Evolutionary conservation across 2,797 vertebrate genomes (phyloP), one percentile per base, ranked within the genome.

Genomic region (Xerus rutilus): DNA sequence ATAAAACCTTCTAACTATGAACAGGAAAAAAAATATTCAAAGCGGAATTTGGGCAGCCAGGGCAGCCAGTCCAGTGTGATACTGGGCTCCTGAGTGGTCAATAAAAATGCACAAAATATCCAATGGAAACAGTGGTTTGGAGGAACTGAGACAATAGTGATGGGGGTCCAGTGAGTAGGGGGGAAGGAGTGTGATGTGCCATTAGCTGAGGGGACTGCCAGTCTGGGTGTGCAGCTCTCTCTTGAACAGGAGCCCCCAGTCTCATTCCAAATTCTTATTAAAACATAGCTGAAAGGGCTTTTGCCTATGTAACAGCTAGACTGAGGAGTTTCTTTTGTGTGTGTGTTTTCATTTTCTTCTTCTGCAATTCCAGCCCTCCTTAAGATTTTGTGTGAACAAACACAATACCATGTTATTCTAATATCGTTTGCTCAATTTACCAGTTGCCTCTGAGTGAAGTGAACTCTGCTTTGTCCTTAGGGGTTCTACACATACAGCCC

Each of bases 21-120:
- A 54, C 18, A 79, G 59, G 25, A 86, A 93, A 62, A 62, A 86
- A 69, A 92, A 83, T 49, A 79, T 76, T 78, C 64, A 45, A 89
- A 54, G 89, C 43, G 57, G 45, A 72, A 79, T 65, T 30, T 43
- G 54, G n/a, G 39, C n/a, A 67, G 49, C 54, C 7, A 74, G 54
- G 11, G 12, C 21, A 49, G 25, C 23, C 28, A 57, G 54, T 45
- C 92, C 17, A 25, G 0, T 32, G 70, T 39, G 52, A n/a, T 39
- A 67, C 9, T 23, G 70, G 45, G 49, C 18, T 89, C 28, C 4
- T n/a, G 11, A 39, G 78, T 28, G 78, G 52, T 91, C 54, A 86
- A 79, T 70, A 93, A 83, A 93, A 92, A 89, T 35, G 17, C 20
- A 82, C 74, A 54, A 35, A 81, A 64, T 28, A 39, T 45, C 3